Percentiles rank a stretch among this genome's conserved stretches.
These are phyloP conservation scores for Astreopora myriophthalma DNA, from an alignment of 64 coral and sea anemone genomes.

Conservation along the genomic window DNA sequence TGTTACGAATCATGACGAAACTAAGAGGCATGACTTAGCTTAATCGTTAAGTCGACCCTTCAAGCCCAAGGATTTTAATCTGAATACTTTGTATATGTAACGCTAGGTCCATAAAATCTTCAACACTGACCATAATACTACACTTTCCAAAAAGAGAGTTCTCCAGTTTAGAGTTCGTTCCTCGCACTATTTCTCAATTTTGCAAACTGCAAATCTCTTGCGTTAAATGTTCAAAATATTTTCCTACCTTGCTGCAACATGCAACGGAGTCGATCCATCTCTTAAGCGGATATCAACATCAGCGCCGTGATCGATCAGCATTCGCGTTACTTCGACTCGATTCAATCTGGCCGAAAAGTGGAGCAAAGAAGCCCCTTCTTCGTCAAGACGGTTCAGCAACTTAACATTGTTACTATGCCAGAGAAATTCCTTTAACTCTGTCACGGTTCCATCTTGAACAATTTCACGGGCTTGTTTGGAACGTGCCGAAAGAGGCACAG, in stretches of 20 bases:
- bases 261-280: constrained; percentile 70
- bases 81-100: too few species aligned
- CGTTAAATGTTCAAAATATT: not conserved
- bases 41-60: too few species aligned
- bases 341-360: constrained; percentile 60
- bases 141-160: too few species aligned
- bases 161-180: too few species aligned
- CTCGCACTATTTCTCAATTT: too few species aligned
- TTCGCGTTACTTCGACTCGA: constrained; percentile 43
- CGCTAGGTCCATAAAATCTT: too few species aligned
- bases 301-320: constrained; percentile 71
- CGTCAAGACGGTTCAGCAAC: constrained; percentile 32
- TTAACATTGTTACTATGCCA: not conserved
- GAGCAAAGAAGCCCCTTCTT: constrained; percentile 28
- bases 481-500: not conserved
- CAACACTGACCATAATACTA: too few species aligned
- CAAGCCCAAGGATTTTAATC: too few species aligned
- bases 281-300: constrained; percentile 34
- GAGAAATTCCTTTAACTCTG: not conserved
- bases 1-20: too few species aligned
- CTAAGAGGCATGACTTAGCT: too few species aligned
- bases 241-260: constrained; percentile 78
- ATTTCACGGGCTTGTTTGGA: not conserved
- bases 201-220: not conserved
- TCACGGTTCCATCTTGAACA: constrained; percentile 13